Percentiles rank a stretch among this genome's conserved stretches.
These are phyloP conservation scores for Presbytis comata DNA, from an alignment of 2,797 vertebrate genomes.

Conservation along the genomic window DNA sequence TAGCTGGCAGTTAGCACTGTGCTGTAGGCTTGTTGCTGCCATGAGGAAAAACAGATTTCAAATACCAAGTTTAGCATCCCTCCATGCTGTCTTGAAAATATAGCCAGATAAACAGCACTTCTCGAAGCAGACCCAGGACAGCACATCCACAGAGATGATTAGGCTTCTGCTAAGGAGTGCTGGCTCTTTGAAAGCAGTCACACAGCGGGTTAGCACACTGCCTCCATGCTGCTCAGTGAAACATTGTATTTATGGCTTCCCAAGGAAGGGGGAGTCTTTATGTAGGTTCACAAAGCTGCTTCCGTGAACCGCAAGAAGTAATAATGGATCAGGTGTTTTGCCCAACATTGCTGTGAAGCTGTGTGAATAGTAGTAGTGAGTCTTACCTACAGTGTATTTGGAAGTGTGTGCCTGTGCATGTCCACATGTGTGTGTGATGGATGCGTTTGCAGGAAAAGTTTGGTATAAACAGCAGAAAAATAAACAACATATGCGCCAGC, in stretches of 20 bases:
- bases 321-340: neutral
- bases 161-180: slow-evolving; percentile 6
- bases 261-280: neutral
- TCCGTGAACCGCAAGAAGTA: neutral
- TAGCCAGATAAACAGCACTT: neutral
- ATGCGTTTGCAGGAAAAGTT: neutral
- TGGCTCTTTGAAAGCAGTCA: neutral
- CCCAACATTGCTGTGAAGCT: neutral
- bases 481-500: neutral
- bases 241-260: neutral
- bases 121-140: neutral
- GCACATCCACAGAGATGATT: neutral
- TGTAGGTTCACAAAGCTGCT: neutral
- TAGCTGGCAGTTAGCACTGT: neutral
- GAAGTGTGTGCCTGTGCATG: neutral
- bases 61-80: neutral
- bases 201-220: neutral
- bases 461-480: neutral
- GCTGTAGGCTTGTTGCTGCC: neutral
- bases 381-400: neutral
- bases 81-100: neutral
- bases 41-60: neutral
- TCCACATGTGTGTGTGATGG: neutral
- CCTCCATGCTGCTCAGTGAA: neutral
- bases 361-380: neutral